phyloP scores from a whole-genome alignment of 2,113 vertebrate species.

The Varanus komodoensis region DNA sequence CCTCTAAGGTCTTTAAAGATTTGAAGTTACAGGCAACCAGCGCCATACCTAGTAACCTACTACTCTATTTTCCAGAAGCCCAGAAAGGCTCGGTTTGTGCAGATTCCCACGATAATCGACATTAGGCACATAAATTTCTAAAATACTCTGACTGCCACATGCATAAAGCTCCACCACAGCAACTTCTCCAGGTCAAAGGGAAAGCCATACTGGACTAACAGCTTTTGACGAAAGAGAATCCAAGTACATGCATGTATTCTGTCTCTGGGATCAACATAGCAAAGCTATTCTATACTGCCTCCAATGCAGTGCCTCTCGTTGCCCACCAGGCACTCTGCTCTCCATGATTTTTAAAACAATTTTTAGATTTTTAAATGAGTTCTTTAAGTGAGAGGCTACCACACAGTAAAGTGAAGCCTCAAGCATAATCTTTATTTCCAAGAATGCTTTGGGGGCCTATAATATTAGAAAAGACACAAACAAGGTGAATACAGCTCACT shows the following conservation, averaged over 20 bases:
- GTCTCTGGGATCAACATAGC: not conserved
- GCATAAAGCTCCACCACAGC: not conserved
- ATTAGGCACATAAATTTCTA: not conserved
- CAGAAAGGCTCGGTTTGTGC: too few relatives aligned
- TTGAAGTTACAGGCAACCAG: conserved; percentile 11
- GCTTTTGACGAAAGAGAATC: not conserved
- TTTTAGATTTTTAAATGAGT: too few relatives aligned
- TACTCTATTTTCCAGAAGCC: not conserved
- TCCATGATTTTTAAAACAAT: too few relatives aligned
- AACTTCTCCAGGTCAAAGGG: not conserved
- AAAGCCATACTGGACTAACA: not conserved
- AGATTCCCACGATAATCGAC: not conserved
- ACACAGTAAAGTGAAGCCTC: too few relatives aligned
- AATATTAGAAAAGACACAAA: too few relatives aligned
- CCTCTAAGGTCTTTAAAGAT: not conserved
- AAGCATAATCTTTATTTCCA: too few relatives aligned
- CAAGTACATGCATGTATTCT: not conserved
- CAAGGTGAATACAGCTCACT: too few relatives aligned
- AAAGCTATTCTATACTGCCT: not conserved
- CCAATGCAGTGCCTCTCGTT: too few relatives aligned
- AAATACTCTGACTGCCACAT: not conserved
- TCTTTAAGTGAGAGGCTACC: too few relatives aligned
- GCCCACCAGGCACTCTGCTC: too few relatives aligned
- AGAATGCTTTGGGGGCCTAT: too few relatives aligned
- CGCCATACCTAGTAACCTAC: not conserved